Base-by-base conservation (phyloP, 2,113 vertebrate genomes). In the Orcinus orca region DNA sequence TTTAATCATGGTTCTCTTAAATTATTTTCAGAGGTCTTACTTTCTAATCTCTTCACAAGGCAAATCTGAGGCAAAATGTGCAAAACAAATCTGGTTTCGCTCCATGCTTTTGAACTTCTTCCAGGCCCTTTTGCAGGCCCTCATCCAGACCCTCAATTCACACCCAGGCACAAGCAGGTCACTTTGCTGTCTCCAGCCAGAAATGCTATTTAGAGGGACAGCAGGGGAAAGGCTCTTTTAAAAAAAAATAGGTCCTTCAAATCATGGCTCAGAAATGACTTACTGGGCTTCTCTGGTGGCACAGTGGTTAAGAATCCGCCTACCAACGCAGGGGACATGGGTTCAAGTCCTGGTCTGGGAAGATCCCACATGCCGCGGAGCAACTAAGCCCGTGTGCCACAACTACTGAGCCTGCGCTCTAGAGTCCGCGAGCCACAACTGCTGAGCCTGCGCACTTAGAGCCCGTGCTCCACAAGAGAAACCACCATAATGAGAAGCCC, bases 11-110 rank as follows among this genome's bases (percentile, higher is more conserved):
- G 33, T 87, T 95, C 84, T 92, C 71, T 81, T 26, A 67, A 47
- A 71, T 5, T 58, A 63, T 70, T 86, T 84, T 83, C 67, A 36
- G 68, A 63, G 25, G 1, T 25, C 53, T 53, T 93, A 63, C 23
- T 83, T 95, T 83, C 41, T 82, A 77, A 83, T 86, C 36, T 81
- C 87, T 90, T 90, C 41, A 67, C 60, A 90, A 73, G 47, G 44
- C 50, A 76, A 89, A 55, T 17, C 68, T 47, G 53, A 79, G 26
- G 70, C 33, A 94, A 89, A 96, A 65, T 67, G 11, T 85, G 21
- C 53, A 62, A 91, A 80, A 89, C 29, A 90, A 90, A 65, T 79
- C 36, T 74, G 18, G 9, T 87, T 90, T 89, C 38, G n/a, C 26
- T 36, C n/a, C 31, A 50, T 20, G 31, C 11, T 84, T 96, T 73